A percentile compares a stretch with the other conserved stretches of the same genome.
Conservation (phyloP, 2,797 vertebrate species). For the Holocentrus rufus region DNA sequence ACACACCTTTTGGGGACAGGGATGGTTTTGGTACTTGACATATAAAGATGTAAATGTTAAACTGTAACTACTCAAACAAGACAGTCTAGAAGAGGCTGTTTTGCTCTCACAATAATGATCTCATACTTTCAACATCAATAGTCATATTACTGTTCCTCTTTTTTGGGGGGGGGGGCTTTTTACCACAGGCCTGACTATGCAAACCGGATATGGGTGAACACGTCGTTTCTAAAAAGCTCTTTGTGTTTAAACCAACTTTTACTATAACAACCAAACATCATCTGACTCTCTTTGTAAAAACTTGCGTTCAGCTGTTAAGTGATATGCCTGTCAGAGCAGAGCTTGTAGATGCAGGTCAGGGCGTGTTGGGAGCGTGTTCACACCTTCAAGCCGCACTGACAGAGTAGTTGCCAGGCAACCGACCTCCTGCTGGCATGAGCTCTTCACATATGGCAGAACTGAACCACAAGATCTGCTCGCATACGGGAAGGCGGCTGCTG, state of each 20-base stretch:
- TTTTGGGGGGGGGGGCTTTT: constrained; percentile 9
- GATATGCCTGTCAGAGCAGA: constrained; percentile 7
- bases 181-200: constrained; percentile 1
- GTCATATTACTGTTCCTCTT: constrained; percentile 56
- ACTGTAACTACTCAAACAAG: background rate
- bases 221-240: constrained; percentile 16
- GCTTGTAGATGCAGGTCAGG: constrained; percentile 25
- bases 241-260: background rate
- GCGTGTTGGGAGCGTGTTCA: constrained; percentile 30
- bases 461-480: constrained; percentile 9
- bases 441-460: constrained; percentile 44
- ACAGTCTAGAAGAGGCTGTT: constrained; percentile 17
- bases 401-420: constrained; percentile 56
- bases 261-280: background rate
- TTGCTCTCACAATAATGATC: constrained; percentile 40
- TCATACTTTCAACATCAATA: constrained; percentile 25
- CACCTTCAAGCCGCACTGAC: constrained; percentile 57
- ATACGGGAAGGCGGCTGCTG: background rate
- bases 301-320: background rate
- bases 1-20: background rate
- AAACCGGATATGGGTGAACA: constrained; percentile 6
- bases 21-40: background rate
- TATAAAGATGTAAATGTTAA: background rate
- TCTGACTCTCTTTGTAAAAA: constrained; percentile 1
- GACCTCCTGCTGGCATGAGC: constrained; percentile 17